phyloP scores from a whole-genome alignment of 2,888 invertebrate genomes.

The Drosophila stalkeri region DNA sequence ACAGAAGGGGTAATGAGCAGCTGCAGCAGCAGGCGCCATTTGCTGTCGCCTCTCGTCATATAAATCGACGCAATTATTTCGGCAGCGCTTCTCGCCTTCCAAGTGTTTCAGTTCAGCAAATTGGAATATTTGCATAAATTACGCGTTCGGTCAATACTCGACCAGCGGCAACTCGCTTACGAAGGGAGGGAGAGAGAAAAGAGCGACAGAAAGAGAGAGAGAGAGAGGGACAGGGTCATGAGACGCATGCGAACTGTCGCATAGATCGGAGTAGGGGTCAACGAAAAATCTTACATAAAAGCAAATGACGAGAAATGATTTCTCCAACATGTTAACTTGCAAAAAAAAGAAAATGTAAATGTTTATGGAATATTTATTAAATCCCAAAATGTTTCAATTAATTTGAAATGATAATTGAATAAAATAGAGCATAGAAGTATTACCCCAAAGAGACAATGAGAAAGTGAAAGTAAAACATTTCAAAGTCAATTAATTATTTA shows the following conservation, averaged over 20 bases:
- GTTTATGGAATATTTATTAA: not conserved
- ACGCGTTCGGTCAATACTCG: conserved; percentile 54
- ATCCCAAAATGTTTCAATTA: not conserved
- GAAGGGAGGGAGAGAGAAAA: not conserved
- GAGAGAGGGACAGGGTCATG: not conserved
- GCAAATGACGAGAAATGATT: not conserved
- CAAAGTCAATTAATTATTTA: not conserved
- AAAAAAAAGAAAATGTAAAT: not conserved
- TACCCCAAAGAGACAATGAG: not conserved
- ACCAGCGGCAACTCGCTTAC: not conserved
- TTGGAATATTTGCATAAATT: conserved; percentile 67
- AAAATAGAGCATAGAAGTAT: not conserved
- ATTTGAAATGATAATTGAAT: not conserved
- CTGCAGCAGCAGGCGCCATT: conserved; percentile 35
- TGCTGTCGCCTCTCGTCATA: conserved; percentile 47
- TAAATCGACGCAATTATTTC: conserved; percentile 78
- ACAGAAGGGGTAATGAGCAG: conserved; percentile 68
- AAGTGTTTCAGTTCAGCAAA: conserved; percentile 58
- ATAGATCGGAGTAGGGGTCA: not conserved
- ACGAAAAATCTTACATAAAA: conserved; percentile 2
- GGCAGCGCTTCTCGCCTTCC: conserved; percentile 42
- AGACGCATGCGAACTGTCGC: not conserved
- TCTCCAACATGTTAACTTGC: not conserved
- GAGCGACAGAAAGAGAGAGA: not conserved
- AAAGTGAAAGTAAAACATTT: not conserved